Percentiles rank a stretch among this genome's conserved stretches.
phyloP scores from a whole-genome alignment of 2,797 vertebrate species.

The Rhynchotus rufescens region DNA sequence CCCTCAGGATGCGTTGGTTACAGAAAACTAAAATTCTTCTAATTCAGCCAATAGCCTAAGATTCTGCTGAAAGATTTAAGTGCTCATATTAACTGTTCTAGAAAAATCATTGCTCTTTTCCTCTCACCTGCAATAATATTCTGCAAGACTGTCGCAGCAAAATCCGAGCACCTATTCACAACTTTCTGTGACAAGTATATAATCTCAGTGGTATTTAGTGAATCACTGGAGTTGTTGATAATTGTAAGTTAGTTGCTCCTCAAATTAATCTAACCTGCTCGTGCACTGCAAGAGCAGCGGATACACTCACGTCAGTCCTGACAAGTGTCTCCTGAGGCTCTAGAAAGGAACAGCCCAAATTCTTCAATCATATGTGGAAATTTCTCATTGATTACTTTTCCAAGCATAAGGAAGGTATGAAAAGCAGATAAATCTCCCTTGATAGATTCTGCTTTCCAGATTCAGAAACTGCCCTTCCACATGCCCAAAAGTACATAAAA shows the following conservation, averaged over 20 bases:
- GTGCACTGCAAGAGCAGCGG: rapidly evolving
- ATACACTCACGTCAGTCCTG: background rate
- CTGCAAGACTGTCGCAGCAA: background rate
- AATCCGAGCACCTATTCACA: background rate
- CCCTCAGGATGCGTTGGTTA: background rate
- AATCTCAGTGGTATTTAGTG: background rate
- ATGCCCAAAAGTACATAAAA: background rate
- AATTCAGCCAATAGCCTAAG: background rate
- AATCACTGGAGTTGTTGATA: background rate
- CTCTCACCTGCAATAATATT: background rate
- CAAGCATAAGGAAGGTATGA: background rate
- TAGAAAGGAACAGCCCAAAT: background rate
- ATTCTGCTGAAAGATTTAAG: background rate
- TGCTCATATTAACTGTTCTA: background rate
- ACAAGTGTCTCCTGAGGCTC: background rate
- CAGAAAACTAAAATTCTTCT: background rate
- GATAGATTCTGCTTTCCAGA: background rate
- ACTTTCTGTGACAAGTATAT: background rate
- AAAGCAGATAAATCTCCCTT: background rate
- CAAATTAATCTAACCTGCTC: background rate
- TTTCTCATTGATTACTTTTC: background rate
- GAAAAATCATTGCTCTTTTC: background rate
- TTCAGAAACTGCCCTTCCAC: background rate
- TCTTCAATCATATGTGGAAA: background rate
- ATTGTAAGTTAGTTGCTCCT: background rate